Conservation (phyloP, 92 coral and sea anemone genomes). For the Parazoanthus atlanticus region DNA sequence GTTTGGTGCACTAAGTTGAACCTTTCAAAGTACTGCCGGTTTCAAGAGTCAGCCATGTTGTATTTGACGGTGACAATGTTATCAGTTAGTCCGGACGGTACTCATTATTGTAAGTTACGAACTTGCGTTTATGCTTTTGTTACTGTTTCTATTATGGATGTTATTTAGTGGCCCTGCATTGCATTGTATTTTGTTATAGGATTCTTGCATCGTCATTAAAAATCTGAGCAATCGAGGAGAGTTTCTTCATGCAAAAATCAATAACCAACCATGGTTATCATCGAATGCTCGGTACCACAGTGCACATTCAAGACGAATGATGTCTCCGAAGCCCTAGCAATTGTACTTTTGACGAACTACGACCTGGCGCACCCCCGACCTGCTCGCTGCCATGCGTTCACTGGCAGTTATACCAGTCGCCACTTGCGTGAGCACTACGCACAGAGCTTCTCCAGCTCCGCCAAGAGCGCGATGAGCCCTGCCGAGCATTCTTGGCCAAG, state of each 20-base stretch:
- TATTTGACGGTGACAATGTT: no score
- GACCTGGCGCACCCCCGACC: not conserved
- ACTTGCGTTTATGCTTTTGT: no score
- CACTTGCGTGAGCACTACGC: conserved; percentile 39
- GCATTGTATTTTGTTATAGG: not conserved
- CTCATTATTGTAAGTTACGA: no score
- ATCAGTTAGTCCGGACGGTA: no score
- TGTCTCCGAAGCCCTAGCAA: not conserved
- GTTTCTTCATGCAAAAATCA: not conserved
- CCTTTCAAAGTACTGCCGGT: no score
- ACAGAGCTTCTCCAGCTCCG: conserved; percentile 35
- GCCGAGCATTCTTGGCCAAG: conserved; percentile 24
- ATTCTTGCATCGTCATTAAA: not conserved
- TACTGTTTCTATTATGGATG: no score
- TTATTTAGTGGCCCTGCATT: no score
- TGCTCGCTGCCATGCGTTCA: conserved; percentile 40
- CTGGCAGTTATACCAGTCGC: conserved; percentile 36
- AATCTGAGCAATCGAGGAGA: not conserved
- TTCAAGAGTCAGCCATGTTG: no score
- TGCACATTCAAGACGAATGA: not conserved
- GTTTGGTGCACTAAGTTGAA: no score
- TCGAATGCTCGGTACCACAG: not conserved
- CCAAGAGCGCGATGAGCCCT: conserved; percentile 39
- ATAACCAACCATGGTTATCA: not conserved
- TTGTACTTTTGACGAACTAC: not conserved